Conservation (phyloP, 2,888 invertebrate genomes). For the Microctonus hyperodae region DNA sequence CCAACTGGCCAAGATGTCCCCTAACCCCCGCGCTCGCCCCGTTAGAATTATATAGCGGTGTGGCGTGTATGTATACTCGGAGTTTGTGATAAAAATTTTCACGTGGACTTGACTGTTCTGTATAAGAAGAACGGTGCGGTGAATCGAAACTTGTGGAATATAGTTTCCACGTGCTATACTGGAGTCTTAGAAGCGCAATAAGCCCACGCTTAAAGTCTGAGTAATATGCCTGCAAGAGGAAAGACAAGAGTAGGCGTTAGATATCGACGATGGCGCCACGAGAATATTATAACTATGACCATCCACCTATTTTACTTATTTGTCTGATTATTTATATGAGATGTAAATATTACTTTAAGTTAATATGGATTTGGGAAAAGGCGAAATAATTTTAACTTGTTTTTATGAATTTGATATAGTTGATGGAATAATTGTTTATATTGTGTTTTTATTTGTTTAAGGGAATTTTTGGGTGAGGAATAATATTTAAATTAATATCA, state of each 20-base stretch:
- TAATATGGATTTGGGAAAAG: no score
- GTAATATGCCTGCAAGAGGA: conserved; percentile 23
- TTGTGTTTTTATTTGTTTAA: no score
- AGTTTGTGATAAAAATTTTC: conserved; percentile 11
- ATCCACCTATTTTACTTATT: conserved; percentile 14
- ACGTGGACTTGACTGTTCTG: conserved; percentile 4
- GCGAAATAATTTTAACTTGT: no score
- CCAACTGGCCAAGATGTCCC: conserved; percentile 9
- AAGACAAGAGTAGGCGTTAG: conserved; percentile 28
- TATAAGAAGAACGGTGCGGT: background rate
- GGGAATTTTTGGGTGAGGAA: no score
- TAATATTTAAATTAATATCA: no score
- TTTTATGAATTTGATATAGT: no score
- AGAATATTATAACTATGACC: conserved; percentile 13
- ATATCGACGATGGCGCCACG: conserved; percentile 31
- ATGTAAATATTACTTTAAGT: no score
- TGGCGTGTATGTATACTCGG: background rate
- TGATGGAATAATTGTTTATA: no score
- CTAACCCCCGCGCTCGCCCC: background rate
- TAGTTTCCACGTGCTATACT: conserved; percentile 10
- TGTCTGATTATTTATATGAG: conserved; percentile 9
- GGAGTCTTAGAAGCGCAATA: background rate
- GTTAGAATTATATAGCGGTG: background rate
- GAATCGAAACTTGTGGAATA: background rate
- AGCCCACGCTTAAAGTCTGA: conserved; percentile 30